Base-by-base conservation (phyloP, 2,797 vertebrate species). In the Lindbergichthys nudifrons region DNA sequence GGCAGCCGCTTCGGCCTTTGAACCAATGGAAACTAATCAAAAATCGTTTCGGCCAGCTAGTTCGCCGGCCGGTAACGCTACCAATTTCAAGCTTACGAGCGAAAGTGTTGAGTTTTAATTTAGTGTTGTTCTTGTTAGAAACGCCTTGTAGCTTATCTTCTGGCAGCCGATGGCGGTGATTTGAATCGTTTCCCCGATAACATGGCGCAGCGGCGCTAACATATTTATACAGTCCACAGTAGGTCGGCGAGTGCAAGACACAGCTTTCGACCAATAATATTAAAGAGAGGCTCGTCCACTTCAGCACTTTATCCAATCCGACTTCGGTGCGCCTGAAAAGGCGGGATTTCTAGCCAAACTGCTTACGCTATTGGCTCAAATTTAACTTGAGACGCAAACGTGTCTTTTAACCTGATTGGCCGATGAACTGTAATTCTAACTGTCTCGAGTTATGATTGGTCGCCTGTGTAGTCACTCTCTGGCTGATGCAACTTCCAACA, bases 401-500 rank as follows among this genome's bases (percentile, higher is more conserved):
- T 0, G 2, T 4, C 0, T 1, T 59, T 58, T 1, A 18, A 57
- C 0, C 0, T 19, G 51, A 92, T 89, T 91, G 80, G 91, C 3
- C 3, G 0, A 12, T 5, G 0, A 67, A 5, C 11, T 69, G 83
- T 88, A 91, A 65, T 2, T 92, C 87, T 6, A 59, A 53, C 0
- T 0, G 2, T 2, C 3, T 63, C 9, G 0, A 1, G 10, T 5
- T 32, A 0, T 72, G 56, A 94, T 93, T 94, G 84, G 92, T 51
- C 39, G 0, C 0, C 4, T 5, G 1, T 0, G 21, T 36, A 85
- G 90, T 89, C 88, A 59, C 0, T 93, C 81, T 62, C 4, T 45
- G 91, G 92, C 92, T 95, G 94, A 96, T 94, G 95, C 94, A 96
- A 96, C 76, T 56, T 74, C 53, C 14, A 57, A 15, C 45, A 60